Conservation (phyloP, 2,888 invertebrate genomes). For the Aethes cnicana region DNA sequence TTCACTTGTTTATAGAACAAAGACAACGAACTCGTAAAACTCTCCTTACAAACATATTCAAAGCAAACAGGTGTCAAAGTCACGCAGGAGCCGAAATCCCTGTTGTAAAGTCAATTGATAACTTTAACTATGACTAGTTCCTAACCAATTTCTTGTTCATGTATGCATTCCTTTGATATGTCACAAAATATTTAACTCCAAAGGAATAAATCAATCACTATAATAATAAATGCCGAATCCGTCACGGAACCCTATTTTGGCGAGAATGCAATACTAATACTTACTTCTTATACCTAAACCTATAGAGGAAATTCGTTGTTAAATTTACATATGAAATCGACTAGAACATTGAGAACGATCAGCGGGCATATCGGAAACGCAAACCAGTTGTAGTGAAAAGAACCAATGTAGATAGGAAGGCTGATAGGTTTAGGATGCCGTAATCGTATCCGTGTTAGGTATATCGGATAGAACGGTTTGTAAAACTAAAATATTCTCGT, state of each 20-base stretch:
- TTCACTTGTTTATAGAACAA: conserved; percentile 62
- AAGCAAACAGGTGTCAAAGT: conserved; percentile 41
- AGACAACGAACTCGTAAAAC: conserved; percentile 80
- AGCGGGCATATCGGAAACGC: conserved; percentile 39
- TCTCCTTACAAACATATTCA: conserved; percentile 48
- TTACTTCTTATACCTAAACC: no score
- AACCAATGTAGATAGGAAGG: conserved; percentile 32
- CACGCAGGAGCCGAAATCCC: neutral
- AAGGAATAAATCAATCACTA: no score
- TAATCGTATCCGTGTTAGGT: conserved; percentile 15
- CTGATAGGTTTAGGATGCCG: conserved; percentile 35
- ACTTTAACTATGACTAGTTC: no score
- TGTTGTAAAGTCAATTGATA: neutral
- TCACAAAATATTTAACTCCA: no score
- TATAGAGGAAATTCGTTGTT: conserved; percentile 9
- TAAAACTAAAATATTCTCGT: conserved; percentile 4
- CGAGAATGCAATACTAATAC: neutral
- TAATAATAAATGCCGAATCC: no score
- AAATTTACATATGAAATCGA: conserved; percentile 29
- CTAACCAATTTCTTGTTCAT: no score
- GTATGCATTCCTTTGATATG: no score
- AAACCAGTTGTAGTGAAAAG: conserved; percentile 30
- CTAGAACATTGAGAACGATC: conserved; percentile 29
- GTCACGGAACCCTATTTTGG: neutral
- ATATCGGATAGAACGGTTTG: conserved; percentile 11